phyloP scores from a whole-genome alignment of 2,113 vertebrate genomes.

The Mobula hypostoma region DNA sequence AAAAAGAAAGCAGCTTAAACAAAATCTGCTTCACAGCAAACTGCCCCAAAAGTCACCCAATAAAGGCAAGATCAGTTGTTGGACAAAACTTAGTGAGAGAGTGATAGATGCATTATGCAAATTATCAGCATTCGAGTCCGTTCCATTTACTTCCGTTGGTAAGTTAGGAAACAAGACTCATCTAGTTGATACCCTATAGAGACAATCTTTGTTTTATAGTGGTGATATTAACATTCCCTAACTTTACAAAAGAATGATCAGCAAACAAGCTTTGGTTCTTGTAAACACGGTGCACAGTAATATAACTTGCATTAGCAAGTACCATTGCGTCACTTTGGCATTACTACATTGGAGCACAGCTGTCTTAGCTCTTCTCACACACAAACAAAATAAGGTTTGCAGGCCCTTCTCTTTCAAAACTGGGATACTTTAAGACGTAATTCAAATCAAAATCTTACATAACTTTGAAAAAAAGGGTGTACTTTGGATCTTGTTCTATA shows the following conservation, averaged over 20 bases:
- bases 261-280: neutral
- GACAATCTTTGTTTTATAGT: neutral
- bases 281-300: neutral
- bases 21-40: neutral
- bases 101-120: neutral
- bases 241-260: neutral
- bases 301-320: neutral
- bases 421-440: neutral
- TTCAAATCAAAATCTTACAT: neutral
- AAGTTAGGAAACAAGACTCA: no score
- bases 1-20: neutral
- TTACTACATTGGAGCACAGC: neutral
- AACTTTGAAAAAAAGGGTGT: neutral
- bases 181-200: neutral
- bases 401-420: neutral
- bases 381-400: conserved; percentile 3
- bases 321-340: neutral
- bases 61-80: neutral
- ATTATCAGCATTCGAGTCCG: neutral
- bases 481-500: conserved; percentile 21
- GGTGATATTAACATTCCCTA: neutral
- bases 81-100: neutral
- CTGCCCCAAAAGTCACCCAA: neutral
- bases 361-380: neutral
- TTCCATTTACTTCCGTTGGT: neutral